These are phyloP conservation scores for Globodera rostochiensis DNA, from an alignment of 1,140 invertebrate genomes.

Conservation along the genomic window DNA sequence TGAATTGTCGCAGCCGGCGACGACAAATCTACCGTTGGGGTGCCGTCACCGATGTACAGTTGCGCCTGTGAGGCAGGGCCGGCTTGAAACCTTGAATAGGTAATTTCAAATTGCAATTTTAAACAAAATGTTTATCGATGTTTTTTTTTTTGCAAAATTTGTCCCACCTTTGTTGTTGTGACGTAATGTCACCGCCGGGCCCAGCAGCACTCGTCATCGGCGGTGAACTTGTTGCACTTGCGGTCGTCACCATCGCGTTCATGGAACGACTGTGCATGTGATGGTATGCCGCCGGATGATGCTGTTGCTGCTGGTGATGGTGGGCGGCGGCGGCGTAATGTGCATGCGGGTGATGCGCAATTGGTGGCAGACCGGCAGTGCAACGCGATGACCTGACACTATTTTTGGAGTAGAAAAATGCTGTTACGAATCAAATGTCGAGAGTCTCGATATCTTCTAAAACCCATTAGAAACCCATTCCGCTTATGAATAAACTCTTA, in stretches of 20 bases:
- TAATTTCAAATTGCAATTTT: too few relatives aligned
- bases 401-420: neutral
- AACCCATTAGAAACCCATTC: too few relatives aligned
- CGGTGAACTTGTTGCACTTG: constrained; percentile 8
- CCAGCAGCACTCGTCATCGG: neutral
- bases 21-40: neutral
- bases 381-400: neutral
- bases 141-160: too few relatives aligned
- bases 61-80: neutral
- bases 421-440: too few relatives aligned
- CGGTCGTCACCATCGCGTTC: constrained; percentile 22
- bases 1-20: neutral
- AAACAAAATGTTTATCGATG: too few relatives aligned
- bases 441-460: too few relatives aligned
- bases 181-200: constrained; percentile 7
- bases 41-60: neutral
- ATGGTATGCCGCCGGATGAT: neutral
- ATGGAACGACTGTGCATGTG: constrained; percentile 24
- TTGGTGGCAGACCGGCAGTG: constrained; percentile 12
- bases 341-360: constrained; percentile 1
- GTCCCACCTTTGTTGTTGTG: neutral
- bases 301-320: neutral
- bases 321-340: neutral
- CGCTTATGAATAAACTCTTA: too few relatives aligned
- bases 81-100: neutral